Base-by-base conservation (phyloP, 1,140 invertebrate genomes). In the Daktulosphaira vitifoliae region DNA sequence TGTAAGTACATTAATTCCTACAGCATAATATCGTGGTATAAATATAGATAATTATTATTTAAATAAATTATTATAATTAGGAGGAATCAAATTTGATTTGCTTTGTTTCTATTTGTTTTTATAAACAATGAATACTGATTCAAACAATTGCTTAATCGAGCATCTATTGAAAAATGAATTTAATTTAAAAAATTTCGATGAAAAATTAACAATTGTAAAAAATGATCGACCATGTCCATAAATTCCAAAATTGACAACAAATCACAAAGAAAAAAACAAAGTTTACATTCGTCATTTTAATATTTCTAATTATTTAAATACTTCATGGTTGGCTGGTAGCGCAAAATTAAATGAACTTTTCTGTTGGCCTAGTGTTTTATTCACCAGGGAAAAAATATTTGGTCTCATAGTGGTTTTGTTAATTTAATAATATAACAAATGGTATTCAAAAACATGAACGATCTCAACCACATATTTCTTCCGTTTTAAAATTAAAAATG, bases 401-500 rank as follows among this genome's bases (percentile, higher is more conserved):
- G 18, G 18, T 8, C 1, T 48, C 16, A 22, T 22, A 8, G 7
- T 48, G 44, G 44, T 48, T 48, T 48, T 48, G 44, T 48, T 18
- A 48, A 48, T 52, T 52, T 26, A 52, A 11, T 52, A 52, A 52
- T 52, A 23, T 52, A 29, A 29, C 15, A 16, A 52, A 52, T 29
- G 25, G 15, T 16, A 33, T 52, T n/a, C 15, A 52, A 52, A 52
- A 52, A 29, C 25, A 33, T 52, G 50, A 52, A 29, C 23, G 15
- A 16, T 52, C 50, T 52, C 50, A 52, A 52, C 3, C 25, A 16
- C 25, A 52, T 52, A 29, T 52, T n/a, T 52, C 16, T 52, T 52
- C 50, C 3, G 25, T 52, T 33, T 33, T 52, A 52, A 52, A 52
- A 52, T 52, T 52, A 52, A 29, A 16, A 52, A 52, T 20, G 23